Evolutionary conservation across 2,797 vertebrate genomes (phyloP), one percentile per base, ranked within the genome.

Genomic region (Diglossa cyanea): DNA sequence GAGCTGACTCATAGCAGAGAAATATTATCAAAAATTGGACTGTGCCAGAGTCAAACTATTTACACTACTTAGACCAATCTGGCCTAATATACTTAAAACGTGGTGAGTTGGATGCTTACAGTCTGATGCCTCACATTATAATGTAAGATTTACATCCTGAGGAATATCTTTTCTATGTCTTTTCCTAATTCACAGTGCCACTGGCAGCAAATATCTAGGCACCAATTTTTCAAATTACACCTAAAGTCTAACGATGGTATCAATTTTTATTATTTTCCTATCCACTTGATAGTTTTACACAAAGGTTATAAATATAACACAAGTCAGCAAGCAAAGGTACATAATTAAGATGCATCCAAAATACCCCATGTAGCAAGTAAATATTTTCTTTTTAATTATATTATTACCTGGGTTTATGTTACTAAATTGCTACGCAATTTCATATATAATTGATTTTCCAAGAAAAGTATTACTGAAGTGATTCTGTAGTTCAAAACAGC

Each of bases 321-420:
- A 95, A 97, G 84, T 55, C 92, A 90, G 93, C 81, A 96, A 97
- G 95, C 72, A 97, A 95, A 97, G 88, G 72, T 94, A 87, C 88
- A 95, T 91, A 97, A 97, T 98, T 98, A 97, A 97, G 95, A 97
- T 96, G 94, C 95, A 97, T 92, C 92, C 94, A 92, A 97, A 97
- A 96, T 92, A 97, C 86, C 88, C 89, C 8, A 3, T 92, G 85
- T 83, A 96, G 94, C 82, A 97, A 97, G 97, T 96, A 98, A 97
- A 98, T 97, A 97, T 97, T 98, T 98, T 97, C 92, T 96, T 97
- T 98, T 98, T 98, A 98, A 98, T 98, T 98, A 97, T 97, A 97
- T 97, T 98, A 98, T 98, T 98, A 97, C 95, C 95, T 98, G 95
- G 95, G 89, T 97, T 98, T 97, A 97, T 98, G 95, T 93, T 94